Evolutionary conservation across 2,113 vertebrate genomes (phyloP).

Genomic region (Casuarius casuarius): DNA sequence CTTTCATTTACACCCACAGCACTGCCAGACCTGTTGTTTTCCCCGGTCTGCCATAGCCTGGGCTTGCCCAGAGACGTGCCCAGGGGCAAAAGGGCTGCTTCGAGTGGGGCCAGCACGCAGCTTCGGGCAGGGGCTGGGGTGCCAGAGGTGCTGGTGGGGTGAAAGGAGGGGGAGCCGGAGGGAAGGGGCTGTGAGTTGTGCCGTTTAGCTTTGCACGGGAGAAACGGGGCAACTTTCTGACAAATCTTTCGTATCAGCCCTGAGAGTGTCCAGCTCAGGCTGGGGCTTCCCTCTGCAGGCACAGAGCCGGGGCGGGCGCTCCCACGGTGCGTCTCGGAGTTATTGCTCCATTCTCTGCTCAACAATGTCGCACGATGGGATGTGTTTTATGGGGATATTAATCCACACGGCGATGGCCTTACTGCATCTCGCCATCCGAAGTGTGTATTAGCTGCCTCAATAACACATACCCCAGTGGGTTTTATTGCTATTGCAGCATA

Average conservation of each 20-base stretch:
- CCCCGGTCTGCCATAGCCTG: neutral
- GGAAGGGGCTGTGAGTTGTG: neutral
- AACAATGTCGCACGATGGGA: slow-evolving; percentile 47
- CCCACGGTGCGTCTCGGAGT: neutral
- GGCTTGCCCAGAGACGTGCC: neutral
- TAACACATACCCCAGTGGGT: neutral
- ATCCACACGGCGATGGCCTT: slow-evolving; percentile 19
- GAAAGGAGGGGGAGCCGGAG: accelerated
- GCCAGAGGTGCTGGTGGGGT: accelerated
- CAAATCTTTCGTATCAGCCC: slow-evolving; percentile 41
- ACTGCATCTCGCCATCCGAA: slow-evolving; percentile 15
- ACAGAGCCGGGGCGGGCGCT: neutral
- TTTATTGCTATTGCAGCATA: slow-evolving; percentile 19
- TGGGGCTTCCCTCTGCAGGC: neutral
- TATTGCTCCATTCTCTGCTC: slow-evolving; percentile 57
- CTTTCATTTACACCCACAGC: slow-evolving; percentile 58
- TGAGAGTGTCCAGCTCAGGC: neutral
- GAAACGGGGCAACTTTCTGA: neutral
- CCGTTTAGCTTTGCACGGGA: accelerated
- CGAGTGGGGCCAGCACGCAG: neutral
- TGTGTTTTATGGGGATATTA: slow-evolving; percentile 45
- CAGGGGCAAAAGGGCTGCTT: neutral
- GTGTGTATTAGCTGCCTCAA: slow-evolving; percentile 39
- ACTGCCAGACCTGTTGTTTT: slow-evolving; percentile 52
- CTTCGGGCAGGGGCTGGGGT: neutral